Evolutionary conservation across 2,797 vertebrate species (phyloP).

Genomic region (Pampus argenteus): DNA sequence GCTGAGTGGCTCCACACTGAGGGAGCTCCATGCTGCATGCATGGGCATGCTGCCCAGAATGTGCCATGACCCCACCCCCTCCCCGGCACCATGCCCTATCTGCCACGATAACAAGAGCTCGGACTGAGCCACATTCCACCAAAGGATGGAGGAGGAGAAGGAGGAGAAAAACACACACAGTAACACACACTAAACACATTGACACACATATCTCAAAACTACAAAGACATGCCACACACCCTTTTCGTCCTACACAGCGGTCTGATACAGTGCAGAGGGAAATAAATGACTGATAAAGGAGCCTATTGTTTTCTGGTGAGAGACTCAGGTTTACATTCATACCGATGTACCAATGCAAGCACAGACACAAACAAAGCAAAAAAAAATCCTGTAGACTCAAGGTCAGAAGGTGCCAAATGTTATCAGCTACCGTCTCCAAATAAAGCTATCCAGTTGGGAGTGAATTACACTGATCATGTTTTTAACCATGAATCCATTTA

Average conservation of each 20-base stretch:
- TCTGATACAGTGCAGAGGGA: slow-evolving; percentile 51
- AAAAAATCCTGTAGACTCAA: background rate
- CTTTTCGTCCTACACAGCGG: slow-evolving; percentile 31
- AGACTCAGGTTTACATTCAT: slow-evolving; percentile 30
- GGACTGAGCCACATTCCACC: slow-evolving; percentile 69
- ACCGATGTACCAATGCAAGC: slow-evolving; percentile 28
- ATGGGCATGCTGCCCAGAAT: slow-evolving; percentile 79
- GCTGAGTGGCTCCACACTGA: slow-evolving; percentile 44
- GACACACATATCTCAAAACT: slow-evolving; percentile 32
- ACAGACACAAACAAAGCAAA: slow-evolving; percentile 37
- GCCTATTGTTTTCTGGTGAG: slow-evolving; percentile 53
- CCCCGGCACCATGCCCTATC: slow-evolving; percentile 67
- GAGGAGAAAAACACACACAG: slow-evolving; percentile 17
- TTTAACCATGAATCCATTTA: background rate
- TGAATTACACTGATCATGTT: too few relatives aligned
- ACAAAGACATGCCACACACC: slow-evolving; percentile 30
- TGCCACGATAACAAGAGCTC: slow-evolving; percentile 74
- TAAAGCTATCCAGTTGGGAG: too few relatives aligned
- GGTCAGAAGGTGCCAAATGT: slow-evolving; percentile 19
- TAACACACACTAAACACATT: slow-evolving; percentile 34
- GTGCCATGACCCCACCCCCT: slow-evolving; percentile 54
- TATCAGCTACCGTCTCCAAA: slow-evolving; percentile 23
- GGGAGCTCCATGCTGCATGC: slow-evolving; percentile 49
- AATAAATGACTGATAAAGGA: slow-evolving; percentile 58
- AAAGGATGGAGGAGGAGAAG: slow-evolving; percentile 51